phyloP scores from a whole-genome alignment of 2,888 invertebrate genomes.

The Pemphredon lugubris region DNA sequence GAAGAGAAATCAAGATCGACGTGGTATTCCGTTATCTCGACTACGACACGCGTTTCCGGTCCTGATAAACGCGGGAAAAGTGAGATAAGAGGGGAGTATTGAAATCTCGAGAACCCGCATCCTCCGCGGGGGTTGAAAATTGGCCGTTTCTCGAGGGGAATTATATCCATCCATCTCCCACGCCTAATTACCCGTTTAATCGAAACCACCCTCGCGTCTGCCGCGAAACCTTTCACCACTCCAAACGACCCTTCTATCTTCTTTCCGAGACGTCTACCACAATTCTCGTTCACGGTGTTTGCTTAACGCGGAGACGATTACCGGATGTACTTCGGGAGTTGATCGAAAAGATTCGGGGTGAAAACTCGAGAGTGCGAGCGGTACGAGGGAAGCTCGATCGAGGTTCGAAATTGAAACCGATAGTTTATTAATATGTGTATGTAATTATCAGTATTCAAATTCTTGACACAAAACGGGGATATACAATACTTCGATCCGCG shows the following conservation, averaged over 20 bases:
- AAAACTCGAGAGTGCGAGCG: too few species aligned
- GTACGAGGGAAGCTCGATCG: too few species aligned
- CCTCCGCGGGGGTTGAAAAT: constrained; percentile 34
- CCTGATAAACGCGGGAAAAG: background rate
- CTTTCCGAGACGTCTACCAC: constrained; percentile 36
- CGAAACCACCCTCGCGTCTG: constrained; percentile 50
- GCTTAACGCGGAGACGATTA: constrained; percentile 11
- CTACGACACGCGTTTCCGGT: too few species aligned
- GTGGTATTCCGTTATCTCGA: too few species aligned
- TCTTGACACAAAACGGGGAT: too few species aligned
- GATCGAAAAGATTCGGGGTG: constrained; percentile 21
- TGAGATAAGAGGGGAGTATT: constrained; percentile 1
- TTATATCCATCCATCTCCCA: constrained; percentile 58
- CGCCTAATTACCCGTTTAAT: constrained; percentile 64
- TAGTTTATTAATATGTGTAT: too few species aligned
- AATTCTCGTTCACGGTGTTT: constrained; percentile 3
- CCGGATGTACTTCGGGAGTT: constrained; percentile 7
- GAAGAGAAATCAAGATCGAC: too few species aligned
- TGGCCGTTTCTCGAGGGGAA: constrained; percentile 33
- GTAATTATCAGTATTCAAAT: too few species aligned
- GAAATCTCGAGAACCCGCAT: constrained; percentile 1
- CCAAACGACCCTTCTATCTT: constrained; percentile 26
- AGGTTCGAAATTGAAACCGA: too few species aligned
- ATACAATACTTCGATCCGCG: too few species aligned
- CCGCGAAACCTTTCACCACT: constrained; percentile 39